Percentiles rank a stretch among this genome's conserved stretches.
These are phyloP conservation scores for Python bivittatus DNA, from an alignment of 2,113 vertebrate species.

Conservation along the genomic window DNA sequence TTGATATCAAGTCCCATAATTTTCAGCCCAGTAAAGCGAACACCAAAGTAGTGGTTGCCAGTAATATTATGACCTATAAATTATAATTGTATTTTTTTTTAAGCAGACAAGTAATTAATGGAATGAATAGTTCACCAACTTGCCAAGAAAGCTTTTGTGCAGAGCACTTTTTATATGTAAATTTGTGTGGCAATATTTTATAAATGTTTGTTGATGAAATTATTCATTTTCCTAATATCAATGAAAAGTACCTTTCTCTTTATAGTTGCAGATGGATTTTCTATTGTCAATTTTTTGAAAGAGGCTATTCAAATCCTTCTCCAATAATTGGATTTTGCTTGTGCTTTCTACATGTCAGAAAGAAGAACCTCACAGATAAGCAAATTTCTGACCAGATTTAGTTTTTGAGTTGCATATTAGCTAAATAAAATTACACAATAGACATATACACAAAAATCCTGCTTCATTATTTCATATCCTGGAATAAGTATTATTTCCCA, in stretches of 20 bases:
- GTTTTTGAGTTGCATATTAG: accelerated
- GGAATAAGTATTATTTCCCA: background rate
- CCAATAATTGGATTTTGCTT: background rate
- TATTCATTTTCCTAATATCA: background rate
- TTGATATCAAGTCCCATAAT: background rate
- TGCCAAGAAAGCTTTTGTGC: background rate
- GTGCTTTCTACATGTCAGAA: background rate
- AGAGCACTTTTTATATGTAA: background rate
- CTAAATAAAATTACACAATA: background rate
- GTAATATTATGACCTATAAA: too few relatives aligned
- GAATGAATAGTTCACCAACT: background rate
- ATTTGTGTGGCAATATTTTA: background rate
- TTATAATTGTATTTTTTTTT: background rate
- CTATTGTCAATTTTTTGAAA: background rate
- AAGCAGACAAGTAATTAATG: background rate
- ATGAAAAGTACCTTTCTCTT: background rate
- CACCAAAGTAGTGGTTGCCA: too few relatives aligned
- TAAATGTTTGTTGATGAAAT: background rate
- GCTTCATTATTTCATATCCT: background rate
- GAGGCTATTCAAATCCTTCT: background rate
- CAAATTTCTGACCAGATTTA: background rate
- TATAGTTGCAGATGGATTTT: background rate
- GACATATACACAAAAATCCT: accelerated
- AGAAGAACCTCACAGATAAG: background rate
- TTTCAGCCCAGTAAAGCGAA: background rate